These are phyloP conservation scores for Coenonympha arcania DNA, from an alignment of 2,888 invertebrate species.

Conservation along the genomic window DNA sequence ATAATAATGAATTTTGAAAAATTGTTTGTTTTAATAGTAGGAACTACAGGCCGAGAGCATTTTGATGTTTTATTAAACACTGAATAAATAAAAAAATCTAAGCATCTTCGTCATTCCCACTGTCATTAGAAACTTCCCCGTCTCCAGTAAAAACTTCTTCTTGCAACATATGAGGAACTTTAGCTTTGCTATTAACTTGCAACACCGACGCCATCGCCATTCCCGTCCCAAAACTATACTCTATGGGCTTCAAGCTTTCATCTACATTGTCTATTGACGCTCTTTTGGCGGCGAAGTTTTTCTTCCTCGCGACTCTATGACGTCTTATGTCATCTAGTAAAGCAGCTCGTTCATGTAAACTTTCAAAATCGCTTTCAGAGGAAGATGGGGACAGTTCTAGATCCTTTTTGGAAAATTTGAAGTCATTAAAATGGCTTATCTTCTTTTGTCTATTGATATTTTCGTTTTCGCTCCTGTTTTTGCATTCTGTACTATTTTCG, in stretches of 20 bases:
- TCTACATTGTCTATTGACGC: constrained; percentile 46
- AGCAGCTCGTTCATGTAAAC: constrained; percentile 36
- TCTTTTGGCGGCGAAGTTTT: constrained; percentile 44
- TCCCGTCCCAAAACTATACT: constrained; percentile 66
- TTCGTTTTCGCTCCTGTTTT: constrained; percentile 30
- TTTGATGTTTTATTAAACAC: too few relatives aligned
- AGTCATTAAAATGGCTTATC: constrained; percentile 27
- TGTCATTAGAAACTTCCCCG: constrained; percentile 65
- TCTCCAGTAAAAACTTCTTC: constrained; percentile 66
- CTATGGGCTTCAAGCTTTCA: constrained; percentile 60
- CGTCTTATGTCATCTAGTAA: constrained; percentile 52
- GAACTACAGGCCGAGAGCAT: too few relatives aligned
- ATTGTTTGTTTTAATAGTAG: too few relatives aligned
- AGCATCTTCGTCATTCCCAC: constrained; percentile 60
- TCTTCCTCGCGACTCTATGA: constrained; percentile 50
- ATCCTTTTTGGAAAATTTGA: constrained; percentile 50
- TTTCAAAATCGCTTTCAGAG: constrained; percentile 55
- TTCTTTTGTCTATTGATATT: constrained; percentile 27
- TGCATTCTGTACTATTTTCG: constrained; percentile 33
- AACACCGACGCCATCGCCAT: constrained; percentile 68
- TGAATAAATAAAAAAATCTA: too few relatives aligned
- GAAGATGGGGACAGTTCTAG: constrained; percentile 49
- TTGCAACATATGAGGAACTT: constrained; percentile 41
- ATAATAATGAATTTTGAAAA: too few relatives aligned
- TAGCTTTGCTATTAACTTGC: constrained; percentile 44